phyloP scores from a whole-genome alignment of 2,113 vertebrate species.

The Amphiprion ocellaris region DNA sequence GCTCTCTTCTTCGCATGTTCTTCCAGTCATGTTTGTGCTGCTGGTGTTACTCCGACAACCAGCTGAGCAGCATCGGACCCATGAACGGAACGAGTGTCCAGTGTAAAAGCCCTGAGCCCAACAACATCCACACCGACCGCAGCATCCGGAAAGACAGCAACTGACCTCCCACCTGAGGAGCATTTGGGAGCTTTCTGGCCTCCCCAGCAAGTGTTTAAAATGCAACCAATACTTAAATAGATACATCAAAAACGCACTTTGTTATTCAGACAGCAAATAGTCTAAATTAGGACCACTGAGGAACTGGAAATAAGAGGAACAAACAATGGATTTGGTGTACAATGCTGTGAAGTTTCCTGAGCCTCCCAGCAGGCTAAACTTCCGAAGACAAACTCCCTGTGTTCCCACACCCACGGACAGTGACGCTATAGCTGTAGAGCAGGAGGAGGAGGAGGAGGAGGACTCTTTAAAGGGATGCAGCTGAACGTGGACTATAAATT shows the following conservation, averaged over 20 bases:
- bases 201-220: conserved; percentile 25
- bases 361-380: conserved; percentile 27
- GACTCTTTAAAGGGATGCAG: conserved; percentile 74
- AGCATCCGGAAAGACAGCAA: conserved; percentile 83
- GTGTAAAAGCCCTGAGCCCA: conserved; percentile 84
- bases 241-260: conserved; percentile 11
- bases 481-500: conserved; percentile 72
- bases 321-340: conserved; percentile 54
- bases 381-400: conserved; percentile 34
- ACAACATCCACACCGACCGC: conserved; percentile 78
- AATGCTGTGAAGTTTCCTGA: conserved; percentile 15
- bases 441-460: conserved; percentile 45
- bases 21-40: conserved; percentile 86
- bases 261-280: conserved; percentile 32
- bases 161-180: conserved; percentile 54
- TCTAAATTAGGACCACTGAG: conserved; percentile 33
- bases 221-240: conserved; percentile 19
- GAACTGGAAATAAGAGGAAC: conserved; percentile 51
- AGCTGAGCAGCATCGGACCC: conserved; percentile 79
- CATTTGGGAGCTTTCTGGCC: not conserved
- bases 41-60: conserved; percentile 82
- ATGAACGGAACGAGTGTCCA: conserved; percentile 86
- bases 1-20: conserved; percentile 23
- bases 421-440: conserved; percentile 47
- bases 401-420: conserved; percentile 67